Evolutionary conservation across 2,797 vertebrate species (phyloP), one percentile per base, ranked within the genome.

Genomic region (Pampus argenteus): DNA sequence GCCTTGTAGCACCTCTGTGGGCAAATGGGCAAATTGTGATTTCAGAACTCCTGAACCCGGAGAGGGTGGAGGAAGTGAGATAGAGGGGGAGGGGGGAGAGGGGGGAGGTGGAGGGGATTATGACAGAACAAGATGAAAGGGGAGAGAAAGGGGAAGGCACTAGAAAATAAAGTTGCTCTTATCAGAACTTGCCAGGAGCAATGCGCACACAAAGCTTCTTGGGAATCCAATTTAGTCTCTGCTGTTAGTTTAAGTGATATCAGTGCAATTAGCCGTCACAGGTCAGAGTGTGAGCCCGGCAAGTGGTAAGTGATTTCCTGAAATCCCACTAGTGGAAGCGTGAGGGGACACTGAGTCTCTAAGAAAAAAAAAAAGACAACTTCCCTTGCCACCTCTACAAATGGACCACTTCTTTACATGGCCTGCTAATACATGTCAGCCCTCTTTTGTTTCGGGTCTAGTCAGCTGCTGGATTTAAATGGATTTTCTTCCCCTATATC

Each of bases 161-260:
- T 29, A 45, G 71, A 78, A 89, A 91, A 91, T 91, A 90, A 92
- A 93, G 89, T 91, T 89, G 74, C 79, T 89, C 87, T 93, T 93
- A 94, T 94, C 91, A 54, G 74, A 91, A 89, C 66, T 81, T 59
- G 86, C 89, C 93, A 93, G 92, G 68, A 89, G 91, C 87, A 66
- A 71, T 22, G 84, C 4, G 18, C 66, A 60, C 85, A 91, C 86
- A 92, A 87, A 89, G 90, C 91, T 82, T 66, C 79, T 79, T 38
- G 64, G 79, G 76, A 92, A 92, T 90, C 89, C 89, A 89, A 91
- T 93, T 92, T 91, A 89, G 85, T 82, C 78, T 73, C 55, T 38
- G 78, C 87, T 89, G 88, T 92, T 92, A 85, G 87, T 85, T 91
- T 87, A 89, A 91, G 88, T 88, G 88, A 92, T 93, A 93, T 89